Evolutionary conservation across 2,113 vertebrate genomes (phyloP), one percentile per base, ranked within the genome.

Genomic region (Rhineura floridana): DNA sequence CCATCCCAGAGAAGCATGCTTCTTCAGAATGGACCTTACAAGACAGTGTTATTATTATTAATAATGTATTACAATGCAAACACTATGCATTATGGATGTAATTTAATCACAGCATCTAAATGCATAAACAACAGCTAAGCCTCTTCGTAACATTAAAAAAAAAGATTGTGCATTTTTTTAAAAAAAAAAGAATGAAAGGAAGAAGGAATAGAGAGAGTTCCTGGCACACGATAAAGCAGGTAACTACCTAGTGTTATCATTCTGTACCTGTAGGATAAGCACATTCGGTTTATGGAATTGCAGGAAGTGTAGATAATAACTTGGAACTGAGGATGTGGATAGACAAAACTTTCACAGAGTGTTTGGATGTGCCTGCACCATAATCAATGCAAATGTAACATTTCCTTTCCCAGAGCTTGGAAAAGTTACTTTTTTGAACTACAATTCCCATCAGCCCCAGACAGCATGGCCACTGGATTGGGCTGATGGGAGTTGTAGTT

Each of bases 21-120:
- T 89, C 93, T 86, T 91, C 88, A 21, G 39, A 52, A 83, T 10
- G 5, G 94, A 88, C 89, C 81, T 93, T 85, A 93, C 80, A 63
- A 85, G 92, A 85, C 77, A 39, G 87, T 42, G 25, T 83, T 91
- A 83, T 90, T 91, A 92, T 91, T 91, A 90, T 93, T 93, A 93
- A 90, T 87, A 87, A 93, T 92, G 67, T 92, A 91, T 91, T 88
- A 90, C 89, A 91, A 94, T 88, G 90, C 88, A 91, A 95, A 95
- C 89, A 89, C 21, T 44, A 86, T 91, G 90, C 48, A 70, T 93
- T 93, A 93, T 92, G 94, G 89, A 91, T 92, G 91, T 86, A 86
- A 92, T 94, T 94, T 93, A 93, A 94, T 96, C 94, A 94, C 90
- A 90, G 79, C 4, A 55, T 90, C 93, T 93, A 81, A 91, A 94